These are phyloP conservation scores for Thaumatotibia leucotreta DNA, from an alignment of 1,140 invertebrate genomes.

Conservation along the genomic window DNA sequence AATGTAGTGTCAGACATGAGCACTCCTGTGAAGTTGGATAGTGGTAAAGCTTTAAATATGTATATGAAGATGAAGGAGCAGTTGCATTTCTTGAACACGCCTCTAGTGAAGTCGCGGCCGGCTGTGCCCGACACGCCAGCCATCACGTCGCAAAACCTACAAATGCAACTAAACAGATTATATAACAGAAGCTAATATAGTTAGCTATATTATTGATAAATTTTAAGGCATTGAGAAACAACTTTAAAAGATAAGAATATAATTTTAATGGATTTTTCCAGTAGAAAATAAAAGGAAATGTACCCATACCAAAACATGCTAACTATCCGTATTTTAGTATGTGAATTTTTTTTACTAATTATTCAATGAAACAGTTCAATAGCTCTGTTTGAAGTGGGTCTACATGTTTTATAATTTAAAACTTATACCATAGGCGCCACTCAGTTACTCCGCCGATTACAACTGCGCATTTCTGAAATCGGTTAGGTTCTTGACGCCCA, in stretches of 20 bases:
- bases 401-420: too few relatives aligned
- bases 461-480: too few relatives aligned
- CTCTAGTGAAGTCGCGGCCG: constrained; percentile 30
- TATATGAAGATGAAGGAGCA: constrained; percentile 64
- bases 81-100: constrained; percentile 62
- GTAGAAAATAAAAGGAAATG: too few relatives aligned
- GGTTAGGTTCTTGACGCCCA: too few relatives aligned
- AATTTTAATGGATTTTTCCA: not conserved
- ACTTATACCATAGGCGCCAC: too few relatives aligned
- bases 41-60: constrained; percentile 44
- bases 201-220: constrained; percentile 4
- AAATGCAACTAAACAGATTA: constrained; percentile 58
- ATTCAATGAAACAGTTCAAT: too few relatives aligned
- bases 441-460: too few relatives aligned
- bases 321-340: too few relatives aligned
- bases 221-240: not conserved
- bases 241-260: not conserved
- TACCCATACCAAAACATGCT: too few relatives aligned
- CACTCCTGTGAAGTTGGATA: constrained; percentile 39
- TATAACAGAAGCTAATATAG: constrained; percentile 39
- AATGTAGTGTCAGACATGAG: constrained; percentile 34
- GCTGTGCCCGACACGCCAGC: constrained; percentile 43
- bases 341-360: too few relatives aligned
- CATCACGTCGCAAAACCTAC: constrained; percentile 57
- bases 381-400: too few relatives aligned